Conservation (phyloP, 35 echinoderm and acorn worm species). For the Anneissia japonica region DNA sequence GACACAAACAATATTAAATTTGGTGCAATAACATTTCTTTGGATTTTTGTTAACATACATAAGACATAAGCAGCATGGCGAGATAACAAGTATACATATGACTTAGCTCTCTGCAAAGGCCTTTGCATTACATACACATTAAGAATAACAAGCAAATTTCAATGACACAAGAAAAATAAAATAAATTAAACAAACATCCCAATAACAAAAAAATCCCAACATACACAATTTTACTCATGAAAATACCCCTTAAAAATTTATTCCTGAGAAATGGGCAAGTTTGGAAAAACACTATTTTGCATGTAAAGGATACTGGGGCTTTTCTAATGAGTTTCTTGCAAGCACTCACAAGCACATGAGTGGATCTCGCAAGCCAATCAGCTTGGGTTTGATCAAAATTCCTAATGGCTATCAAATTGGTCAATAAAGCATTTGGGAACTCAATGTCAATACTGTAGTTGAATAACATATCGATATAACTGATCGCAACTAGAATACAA, state of each 20-base stretch:
- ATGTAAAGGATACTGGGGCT: neutral
- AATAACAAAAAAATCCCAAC: neutral
- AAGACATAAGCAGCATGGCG: neutral
- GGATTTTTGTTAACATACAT: constrained; percentile 2
- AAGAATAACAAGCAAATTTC: neutral
- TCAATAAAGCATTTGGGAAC: too few relatives aligned
- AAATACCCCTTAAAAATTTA: neutral
- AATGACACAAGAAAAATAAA: neutral
- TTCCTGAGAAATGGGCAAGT: neutral
- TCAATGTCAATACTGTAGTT: too few relatives aligned
- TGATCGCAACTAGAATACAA: too few relatives aligned
- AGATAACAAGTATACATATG: neutral
- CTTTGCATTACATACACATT: neutral
- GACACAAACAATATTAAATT: neutral
- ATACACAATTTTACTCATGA: neutral
- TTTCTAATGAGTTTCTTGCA: too few relatives aligned
- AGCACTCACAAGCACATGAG: too few relatives aligned
- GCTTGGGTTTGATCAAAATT: too few relatives aligned
- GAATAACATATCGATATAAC: too few relatives aligned
- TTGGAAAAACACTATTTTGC: neutral
- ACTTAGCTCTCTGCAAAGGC: neutral
- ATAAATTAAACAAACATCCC: too few relatives aligned
- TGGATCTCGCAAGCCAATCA: too few relatives aligned
- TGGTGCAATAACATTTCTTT: neutral
- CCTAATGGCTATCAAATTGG: too few relatives aligned